Evolutionary conservation across 2,113 vertebrate species (phyloP).

Genomic region (Synchiropus splendidus): DNA sequence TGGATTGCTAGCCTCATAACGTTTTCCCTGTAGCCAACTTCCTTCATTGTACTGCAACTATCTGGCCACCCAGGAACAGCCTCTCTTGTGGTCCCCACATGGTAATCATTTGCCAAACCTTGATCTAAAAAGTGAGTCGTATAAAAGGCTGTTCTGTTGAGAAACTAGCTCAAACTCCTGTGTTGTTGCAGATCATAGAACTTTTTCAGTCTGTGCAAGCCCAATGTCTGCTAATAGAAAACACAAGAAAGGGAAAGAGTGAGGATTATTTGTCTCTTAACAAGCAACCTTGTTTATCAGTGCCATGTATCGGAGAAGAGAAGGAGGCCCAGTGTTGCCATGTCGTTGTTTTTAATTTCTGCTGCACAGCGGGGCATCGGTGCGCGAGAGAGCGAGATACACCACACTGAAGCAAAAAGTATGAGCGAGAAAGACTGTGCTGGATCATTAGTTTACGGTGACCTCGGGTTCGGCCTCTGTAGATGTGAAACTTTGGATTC

Average conservation of each 20-base stretch:
- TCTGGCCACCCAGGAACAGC: too few relatives aligned
- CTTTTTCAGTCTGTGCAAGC: too few relatives aligned
- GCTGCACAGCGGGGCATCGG: conserved; percentile 46
- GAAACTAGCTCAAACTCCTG: too few relatives aligned
- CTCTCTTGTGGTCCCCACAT: too few relatives aligned
- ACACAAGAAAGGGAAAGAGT: conserved; percentile 36
- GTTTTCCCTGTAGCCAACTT: too few relatives aligned
- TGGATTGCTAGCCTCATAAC: too few relatives aligned
- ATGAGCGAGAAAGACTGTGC: conserved; percentile 52
- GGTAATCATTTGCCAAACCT: too few relatives aligned
- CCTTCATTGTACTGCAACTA: too few relatives aligned
- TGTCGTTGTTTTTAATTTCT: conserved; percentile 61
- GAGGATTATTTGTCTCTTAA: conserved; percentile 53
- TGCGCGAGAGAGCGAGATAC: conserved; percentile 46
- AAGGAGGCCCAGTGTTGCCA: conserved; percentile 31
- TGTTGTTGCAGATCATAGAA: too few relatives aligned
- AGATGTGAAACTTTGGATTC: conserved; percentile 11
- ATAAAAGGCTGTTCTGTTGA: too few relatives aligned
- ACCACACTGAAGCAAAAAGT: conserved; percentile 37
- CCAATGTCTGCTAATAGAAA: too few relatives aligned
- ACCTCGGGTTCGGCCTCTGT: conserved; percentile 53
- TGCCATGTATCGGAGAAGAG: conserved; percentile 41
- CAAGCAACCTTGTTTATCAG: conserved; percentile 53
- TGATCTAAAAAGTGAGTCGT: too few relatives aligned
- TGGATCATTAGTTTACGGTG: conserved; percentile 64